These are phyloP conservation scores for Caretta caretta DNA, from an alignment of 2,113 vertebrate species.

Conservation along the genomic window DNA sequence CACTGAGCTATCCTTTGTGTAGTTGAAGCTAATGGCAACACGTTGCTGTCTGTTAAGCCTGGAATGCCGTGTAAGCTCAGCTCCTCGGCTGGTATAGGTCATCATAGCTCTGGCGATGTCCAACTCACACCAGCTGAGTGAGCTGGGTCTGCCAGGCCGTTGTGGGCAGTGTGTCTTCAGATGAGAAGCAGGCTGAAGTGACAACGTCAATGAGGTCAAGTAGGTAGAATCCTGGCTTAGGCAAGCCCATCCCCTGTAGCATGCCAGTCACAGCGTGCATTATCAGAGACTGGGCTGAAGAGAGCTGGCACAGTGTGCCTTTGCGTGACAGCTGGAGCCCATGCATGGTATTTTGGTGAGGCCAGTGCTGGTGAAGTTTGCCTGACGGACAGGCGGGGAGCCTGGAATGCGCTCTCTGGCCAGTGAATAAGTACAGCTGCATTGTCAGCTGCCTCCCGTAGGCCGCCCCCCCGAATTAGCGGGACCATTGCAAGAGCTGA, in stretches of 20 bases:
- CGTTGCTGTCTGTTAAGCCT: not conserved
- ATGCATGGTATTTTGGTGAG: not conserved
- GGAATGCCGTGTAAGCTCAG: not conserved
- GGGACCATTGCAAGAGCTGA: not conserved
- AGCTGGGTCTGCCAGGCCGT: not conserved
- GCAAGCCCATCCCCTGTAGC: not conserved
- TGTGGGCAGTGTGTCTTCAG: not conserved
- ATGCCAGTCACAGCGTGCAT: not conserved
- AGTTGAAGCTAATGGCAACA: not conserved
- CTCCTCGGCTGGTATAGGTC: not conserved
- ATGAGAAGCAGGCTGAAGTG: not conserved
- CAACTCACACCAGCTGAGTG: not conserved
- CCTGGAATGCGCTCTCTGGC: not conserved
- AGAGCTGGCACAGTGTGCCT: not conserved
- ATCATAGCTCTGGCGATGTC: not conserved
- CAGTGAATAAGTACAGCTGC: not conserved
- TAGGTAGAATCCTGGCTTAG: not conserved
- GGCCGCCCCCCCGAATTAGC: not conserved
- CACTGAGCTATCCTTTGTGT: not conserved
- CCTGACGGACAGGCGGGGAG: not conserved
- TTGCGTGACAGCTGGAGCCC: not conserved
- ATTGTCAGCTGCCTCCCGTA: not conserved
- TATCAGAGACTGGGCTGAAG: not conserved
- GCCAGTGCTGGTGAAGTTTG: not conserved
- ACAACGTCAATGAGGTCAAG: not conserved